A percentile compares a stretch with the other conserved stretches of the same genome.
phyloP scores from a whole-genome alignment of 92 coral and sea anemone species.

The Porites rus region DNA sequence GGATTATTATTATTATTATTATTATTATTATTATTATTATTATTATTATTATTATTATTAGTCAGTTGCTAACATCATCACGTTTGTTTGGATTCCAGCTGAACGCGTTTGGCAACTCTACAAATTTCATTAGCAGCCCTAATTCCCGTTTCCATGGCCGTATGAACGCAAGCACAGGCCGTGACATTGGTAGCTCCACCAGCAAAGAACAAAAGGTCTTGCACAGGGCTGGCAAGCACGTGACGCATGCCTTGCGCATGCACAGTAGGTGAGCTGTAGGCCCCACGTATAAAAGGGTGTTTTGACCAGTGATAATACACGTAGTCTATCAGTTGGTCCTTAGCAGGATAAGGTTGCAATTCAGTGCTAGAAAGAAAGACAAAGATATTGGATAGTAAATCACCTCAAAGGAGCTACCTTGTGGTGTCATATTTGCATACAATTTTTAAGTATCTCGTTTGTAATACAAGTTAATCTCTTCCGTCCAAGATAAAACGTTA shows the following conservation, averaged over 20 bases:
- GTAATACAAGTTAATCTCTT: no score
- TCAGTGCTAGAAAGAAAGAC: background rate
- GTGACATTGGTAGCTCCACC: conserved; percentile 90
- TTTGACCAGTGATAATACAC: conserved; percentile 94
- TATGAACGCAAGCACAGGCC: conserved; percentile 77
- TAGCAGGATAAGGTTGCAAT: conserved; percentile 70
- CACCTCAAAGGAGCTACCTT: no score
- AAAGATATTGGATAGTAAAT: background rate
- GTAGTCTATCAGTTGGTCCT: conserved; percentile 65
- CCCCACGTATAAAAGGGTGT: conserved; percentile 93
- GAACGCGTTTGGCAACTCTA: background rate
- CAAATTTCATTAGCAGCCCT: conserved; percentile 85
- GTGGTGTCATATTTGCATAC: background rate
- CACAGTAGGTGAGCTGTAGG: conserved; percentile 90
- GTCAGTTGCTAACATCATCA: no score
- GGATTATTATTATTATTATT: no score
- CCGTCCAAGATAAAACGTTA: no score
- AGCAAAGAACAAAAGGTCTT: conserved; percentile 83
- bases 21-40: no score
- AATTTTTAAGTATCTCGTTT: no score
- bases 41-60: no score
- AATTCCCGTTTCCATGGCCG: conserved; percentile 92
- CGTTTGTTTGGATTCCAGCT: background rate
- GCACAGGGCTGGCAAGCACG: conserved; percentile 82
- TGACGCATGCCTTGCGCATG: conserved; percentile 82